Conservation (phyloP, 1,140 invertebrate genomes). For the Ectropis grisescens region DNA sequence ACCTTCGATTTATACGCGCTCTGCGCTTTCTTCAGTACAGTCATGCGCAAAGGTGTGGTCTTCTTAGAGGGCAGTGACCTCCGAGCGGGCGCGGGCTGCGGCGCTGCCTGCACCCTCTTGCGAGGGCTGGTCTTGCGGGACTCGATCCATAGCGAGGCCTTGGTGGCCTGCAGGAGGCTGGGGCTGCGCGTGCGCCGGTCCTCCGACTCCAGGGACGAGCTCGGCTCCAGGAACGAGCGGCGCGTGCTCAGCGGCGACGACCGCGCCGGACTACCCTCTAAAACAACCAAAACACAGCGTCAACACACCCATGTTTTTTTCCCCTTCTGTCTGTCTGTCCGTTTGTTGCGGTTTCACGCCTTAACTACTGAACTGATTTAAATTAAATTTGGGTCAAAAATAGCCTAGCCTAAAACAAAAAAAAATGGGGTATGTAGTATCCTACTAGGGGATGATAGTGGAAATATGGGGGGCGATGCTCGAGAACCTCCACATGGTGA, state of each 20-base stretch:
- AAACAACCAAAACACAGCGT: too few relatives aligned
- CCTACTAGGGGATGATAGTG: too few relatives aligned
- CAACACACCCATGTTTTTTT: too few relatives aligned
- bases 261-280: neutral
- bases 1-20: constrained; percentile 14
- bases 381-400: too few relatives aligned
- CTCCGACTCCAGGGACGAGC: neutral
- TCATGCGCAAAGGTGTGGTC: constrained; percentile 19
- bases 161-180: constrained; percentile 18
- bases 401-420: too few relatives aligned
- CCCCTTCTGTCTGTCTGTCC: too few relatives aligned
- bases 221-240: neutral
- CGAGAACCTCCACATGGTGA: too few relatives aligned
- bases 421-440: too few relatives aligned
- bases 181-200: neutral
- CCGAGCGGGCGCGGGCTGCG: neutral
- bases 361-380: too few relatives aligned
- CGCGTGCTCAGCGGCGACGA: constrained; percentile 1
- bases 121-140: constrained; percentile 25
- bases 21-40: constrained; percentile 19
- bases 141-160: constrained; percentile 38
- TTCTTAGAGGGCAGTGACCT: constrained; percentile 7
- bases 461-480: too few relatives aligned
- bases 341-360: too few relatives aligned
- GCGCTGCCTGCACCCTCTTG: constrained; percentile 1